Base-by-base conservation (phyloP, 37 sponge, comb jelly and placozoan species). In the Agelas oroides region DNA sequence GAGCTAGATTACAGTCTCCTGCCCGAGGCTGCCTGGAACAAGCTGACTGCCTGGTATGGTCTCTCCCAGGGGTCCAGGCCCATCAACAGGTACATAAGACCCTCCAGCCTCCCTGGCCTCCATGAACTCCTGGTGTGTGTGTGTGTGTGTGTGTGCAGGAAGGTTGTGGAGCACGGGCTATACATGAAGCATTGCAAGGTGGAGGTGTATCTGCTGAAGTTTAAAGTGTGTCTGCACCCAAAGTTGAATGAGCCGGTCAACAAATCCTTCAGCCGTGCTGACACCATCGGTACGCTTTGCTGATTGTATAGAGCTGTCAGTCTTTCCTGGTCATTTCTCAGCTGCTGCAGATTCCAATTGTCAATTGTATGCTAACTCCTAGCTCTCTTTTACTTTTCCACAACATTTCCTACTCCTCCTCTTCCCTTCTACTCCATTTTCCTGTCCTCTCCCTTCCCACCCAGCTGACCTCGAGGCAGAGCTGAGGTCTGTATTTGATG, bases 151-250 rank as follows among this genome's bases (percentile, higher is more conserved):
- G 21, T 31, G 0, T 60, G 62, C 39, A 82, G 94, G 52, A 75
- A 58, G 46, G 95, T 92, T 41, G 89, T 95, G 68, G 89, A 91
- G 77, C 74, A 87, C 65, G 95, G 95, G 19, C 64, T 81, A 17
- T 92, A 88, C 77, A 86, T 94, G 83, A 94, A 94, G 82, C 92
- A 94, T 65, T 84, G 86, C 59, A 97, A 94, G 75, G 97, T 97
- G 59, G 97, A 97, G 66, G 92, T 97, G 16, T 97, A 97, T 70
- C 76, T 86, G 39, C 57, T 91, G 58, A 80, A 94, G 17, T 71
- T 97, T 52, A 94, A 91, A 58, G 76, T 94, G 31, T 82, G 82
- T 74, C 59, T 91, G 18, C 86, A 88, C 75, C 84, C 92, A 18
- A 62, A 91, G 33, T n/a, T 53, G 30, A 78, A 87, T 32, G 75